Percentiles rank a stretch among this genome's conserved stretches.
Conservation (phyloP, 2,797 vertebrate genomes). For the Ptychadena robeensis region DNA sequence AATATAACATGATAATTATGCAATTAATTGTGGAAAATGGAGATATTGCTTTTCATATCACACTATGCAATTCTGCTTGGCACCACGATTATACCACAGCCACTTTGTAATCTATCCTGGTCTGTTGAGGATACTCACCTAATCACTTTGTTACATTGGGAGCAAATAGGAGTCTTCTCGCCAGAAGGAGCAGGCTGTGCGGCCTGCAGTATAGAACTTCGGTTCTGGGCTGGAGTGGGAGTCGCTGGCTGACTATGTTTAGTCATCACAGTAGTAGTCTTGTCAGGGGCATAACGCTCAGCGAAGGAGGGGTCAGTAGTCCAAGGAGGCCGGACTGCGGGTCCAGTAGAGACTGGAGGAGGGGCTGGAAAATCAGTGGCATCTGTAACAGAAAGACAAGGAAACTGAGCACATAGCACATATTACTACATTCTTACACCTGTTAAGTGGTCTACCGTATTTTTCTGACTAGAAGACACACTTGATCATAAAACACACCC, state of each 20-base stretch:
- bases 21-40: too few species aligned
- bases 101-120: not conserved
- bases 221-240: conserved; percentile 92
- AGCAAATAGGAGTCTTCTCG: conserved; percentile 88
- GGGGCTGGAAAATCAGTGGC: conserved; percentile 66
- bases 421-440: not conserved
- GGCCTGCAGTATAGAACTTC: conserved; percentile 94
- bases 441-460: too few species aligned
- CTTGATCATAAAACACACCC: too few species aligned
- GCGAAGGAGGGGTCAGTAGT: conserved; percentile 91
- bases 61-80: not conserved
- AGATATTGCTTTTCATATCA: not conserved
- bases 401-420: not conserved
- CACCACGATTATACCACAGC: not conserved
- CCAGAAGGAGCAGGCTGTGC: conserved; percentile 81
- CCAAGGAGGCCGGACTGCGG: conserved; percentile 89
- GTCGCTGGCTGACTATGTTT: conserved; percentile 90
- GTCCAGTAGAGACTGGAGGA: conserved; percentile 65
- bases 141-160: conserved; percentile 96
- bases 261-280: conserved; percentile 92
- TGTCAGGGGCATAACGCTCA: conserved; percentile 91
- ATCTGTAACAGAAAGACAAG: conserved; percentile 59
- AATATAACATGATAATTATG: not conserved
- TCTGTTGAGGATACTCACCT: conserved; percentile 76
- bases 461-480: too few species aligned